phyloP scores from a whole-genome alignment of 2,888 invertebrate genomes.

The Drosophila incognita region DNA sequence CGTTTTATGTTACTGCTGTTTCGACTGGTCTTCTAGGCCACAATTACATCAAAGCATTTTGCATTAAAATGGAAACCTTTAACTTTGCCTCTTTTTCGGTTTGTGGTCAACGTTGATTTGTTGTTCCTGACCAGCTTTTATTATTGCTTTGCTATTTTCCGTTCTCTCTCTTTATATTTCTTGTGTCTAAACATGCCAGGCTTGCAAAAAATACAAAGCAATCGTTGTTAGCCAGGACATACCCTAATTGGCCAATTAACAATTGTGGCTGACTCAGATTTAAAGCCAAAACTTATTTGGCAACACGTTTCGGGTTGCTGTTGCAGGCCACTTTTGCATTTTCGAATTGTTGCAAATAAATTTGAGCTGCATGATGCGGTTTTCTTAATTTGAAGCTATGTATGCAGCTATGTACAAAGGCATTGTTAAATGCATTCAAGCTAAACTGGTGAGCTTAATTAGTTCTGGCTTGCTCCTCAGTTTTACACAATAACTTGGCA shows the following conservation, averaged over 20 bases:
- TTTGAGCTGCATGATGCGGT: constrained; percentile 18
- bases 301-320: constrained; percentile 25
- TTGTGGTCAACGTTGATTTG: constrained; percentile 43
- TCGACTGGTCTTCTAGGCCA: constrained; percentile 51
- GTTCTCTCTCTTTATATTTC: background rate
- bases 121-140: constrained; percentile 15
- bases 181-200: constrained; percentile 63
- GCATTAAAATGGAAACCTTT: constrained; percentile 65
- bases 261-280: constrained; percentile 42
- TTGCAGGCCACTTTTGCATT: background rate
- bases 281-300: constrained; percentile 33
- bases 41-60: constrained; percentile 80
- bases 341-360: constrained; percentile 45
- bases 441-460: no score
- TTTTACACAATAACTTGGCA: background rate
- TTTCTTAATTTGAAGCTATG: background rate
- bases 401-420: background rate
- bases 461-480: background rate
- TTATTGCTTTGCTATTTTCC: constrained; percentile 25
- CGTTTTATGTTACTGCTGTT: constrained; percentile 26
- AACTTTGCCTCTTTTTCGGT: constrained; percentile 46
- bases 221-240: constrained; percentile 52
- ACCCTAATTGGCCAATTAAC: constrained; percentile 75
- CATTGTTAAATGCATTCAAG: background rate
- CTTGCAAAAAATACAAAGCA: constrained; percentile 64